phyloP scores from a whole-genome alignment of 2,113 vertebrate genomes.

The Nycticorax nycticorax region DNA sequence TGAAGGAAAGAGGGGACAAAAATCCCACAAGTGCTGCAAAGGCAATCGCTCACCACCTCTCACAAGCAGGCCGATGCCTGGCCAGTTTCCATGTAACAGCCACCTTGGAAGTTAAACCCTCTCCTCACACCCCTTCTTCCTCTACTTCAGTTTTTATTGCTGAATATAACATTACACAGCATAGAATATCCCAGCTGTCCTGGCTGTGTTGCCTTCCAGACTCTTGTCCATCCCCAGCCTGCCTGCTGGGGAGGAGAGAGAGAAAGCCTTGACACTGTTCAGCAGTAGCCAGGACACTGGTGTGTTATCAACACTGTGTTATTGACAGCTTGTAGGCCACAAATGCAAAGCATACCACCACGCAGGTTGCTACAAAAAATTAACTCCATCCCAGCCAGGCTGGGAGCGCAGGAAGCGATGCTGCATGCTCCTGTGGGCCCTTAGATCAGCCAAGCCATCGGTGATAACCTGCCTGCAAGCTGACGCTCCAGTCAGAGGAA shows the following conservation, averaged over 20 bases:
- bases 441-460: too few relatives aligned
- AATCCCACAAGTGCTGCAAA: background rate
- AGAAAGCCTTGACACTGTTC: background rate
- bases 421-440: fast-evolving
- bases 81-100: background rate
- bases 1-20: background rate
- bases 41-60: fast-evolving
- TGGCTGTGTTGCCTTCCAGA: background rate
- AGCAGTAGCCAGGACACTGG: too few relatives aligned
- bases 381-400: background rate
- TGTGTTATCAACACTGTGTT: too few relatives aligned
- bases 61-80: background rate
- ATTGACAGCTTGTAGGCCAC: too few relatives aligned
- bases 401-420: too few relatives aligned
- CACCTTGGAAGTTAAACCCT: background rate
- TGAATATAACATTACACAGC: fast-evolving
- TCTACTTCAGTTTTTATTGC: background rate
- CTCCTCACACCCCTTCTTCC: fast-evolving
- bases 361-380: too few relatives aligned
- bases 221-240: background rate
- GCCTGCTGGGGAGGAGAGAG: background rate
- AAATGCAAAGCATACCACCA: fast-evolving
- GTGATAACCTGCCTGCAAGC: too few relatives aligned
- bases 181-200: background rate
- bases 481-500: fast-evolving